Evolutionary conservation across 2,888 invertebrate genomes (phyloP).

Genomic region (Agrenia bidenticulata): DNA sequence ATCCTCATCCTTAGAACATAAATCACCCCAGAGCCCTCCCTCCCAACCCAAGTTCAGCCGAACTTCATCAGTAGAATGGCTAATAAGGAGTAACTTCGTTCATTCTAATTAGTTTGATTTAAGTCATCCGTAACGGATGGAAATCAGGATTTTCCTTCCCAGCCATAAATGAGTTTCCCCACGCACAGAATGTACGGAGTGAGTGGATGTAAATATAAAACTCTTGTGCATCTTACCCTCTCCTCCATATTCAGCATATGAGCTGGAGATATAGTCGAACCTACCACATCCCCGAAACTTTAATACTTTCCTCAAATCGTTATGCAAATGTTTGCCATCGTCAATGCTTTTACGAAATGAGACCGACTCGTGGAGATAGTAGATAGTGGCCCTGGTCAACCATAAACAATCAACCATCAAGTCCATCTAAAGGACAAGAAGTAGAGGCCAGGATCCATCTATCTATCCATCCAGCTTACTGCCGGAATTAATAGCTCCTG

Average conservation of each 20-base stretch:
- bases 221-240: not conserved
- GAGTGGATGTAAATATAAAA: not conserved
- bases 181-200: not conserved
- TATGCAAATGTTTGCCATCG: slow-evolving; percentile 9
- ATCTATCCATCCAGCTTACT: not conserved
- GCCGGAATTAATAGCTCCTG: not conserved
- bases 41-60: not conserved
- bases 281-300: too few relatives aligned
- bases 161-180: not conserved
- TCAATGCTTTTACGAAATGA: slow-evolving; percentile 8
- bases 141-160: slow-evolving; percentile 3
- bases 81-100: slow-evolving; percentile 9
- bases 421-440: too few relatives aligned
- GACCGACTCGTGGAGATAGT: not conserved
- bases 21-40: too few relatives aligned
- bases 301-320: slow-evolving; percentile 2
- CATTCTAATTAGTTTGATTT: slow-evolving; percentile 7
- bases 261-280: too few relatives aligned
- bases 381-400: not conserved
- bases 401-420: not conserved
- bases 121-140: slow-evolving; percentile 9
- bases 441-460: too few relatives aligned
- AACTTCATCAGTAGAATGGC: slow-evolving; percentile 2
- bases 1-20: too few relatives aligned
- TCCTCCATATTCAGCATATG: not conserved